A percentile compares a stretch with the other conserved stretches of the same genome.
phyloP scores from a whole-genome alignment of 2,888 invertebrate genomes.

The Cantharis flavilabris region DNA sequence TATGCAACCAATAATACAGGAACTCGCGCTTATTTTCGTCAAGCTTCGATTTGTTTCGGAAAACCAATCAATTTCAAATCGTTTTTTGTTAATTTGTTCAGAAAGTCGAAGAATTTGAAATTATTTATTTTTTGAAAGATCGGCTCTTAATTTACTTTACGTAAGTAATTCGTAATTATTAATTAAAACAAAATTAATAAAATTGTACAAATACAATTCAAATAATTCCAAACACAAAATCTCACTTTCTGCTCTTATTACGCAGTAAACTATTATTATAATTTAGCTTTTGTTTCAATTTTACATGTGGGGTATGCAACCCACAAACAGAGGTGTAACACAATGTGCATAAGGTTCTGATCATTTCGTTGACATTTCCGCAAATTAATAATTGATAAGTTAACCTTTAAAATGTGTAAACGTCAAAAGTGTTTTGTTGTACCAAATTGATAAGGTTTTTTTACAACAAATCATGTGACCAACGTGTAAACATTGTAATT shows the following conservation, averaged over 20 bases:
- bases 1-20: neutral
- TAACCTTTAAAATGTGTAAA: constrained; percentile 29
- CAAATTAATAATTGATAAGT: neutral
- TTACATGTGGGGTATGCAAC: neutral
- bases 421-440: constrained; percentile 30
- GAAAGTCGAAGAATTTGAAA: too few relatives aligned
- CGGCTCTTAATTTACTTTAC: too few relatives aligned
- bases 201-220: too few relatives aligned
- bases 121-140: too few relatives aligned
- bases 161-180: too few relatives aligned
- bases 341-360: neutral
- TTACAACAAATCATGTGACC: constrained; percentile 22
- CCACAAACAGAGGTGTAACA: neutral
- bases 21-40: neutral
- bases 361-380: neutral
- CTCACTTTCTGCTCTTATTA: too few relatives aligned
- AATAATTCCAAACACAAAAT: too few relatives aligned
- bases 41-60: neutral
- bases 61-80: too few relatives aligned
- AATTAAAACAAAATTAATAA: too few relatives aligned
- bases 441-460: constrained; percentile 24
- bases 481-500: neutral
- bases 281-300: too few relatives aligned
- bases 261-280: too few relatives aligned
- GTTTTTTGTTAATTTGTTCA: too few relatives aligned